These are phyloP conservation scores for Enteromius viviparus DNA, from an alignment of 2,797 vertebrate species.

Conservation along the genomic window DNA sequence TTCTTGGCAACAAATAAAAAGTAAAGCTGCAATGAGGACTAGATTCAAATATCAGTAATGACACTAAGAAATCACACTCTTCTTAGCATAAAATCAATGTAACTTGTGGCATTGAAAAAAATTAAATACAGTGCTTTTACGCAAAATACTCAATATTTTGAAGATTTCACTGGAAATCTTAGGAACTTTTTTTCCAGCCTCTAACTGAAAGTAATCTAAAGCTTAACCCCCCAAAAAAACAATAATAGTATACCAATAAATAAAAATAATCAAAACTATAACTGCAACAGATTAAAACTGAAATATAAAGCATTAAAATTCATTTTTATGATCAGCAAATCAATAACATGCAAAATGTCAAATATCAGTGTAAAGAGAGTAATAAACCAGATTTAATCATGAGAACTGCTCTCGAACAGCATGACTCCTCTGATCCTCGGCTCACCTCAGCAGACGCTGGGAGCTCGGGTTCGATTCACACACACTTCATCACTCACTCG, in stretches of 20 bases:
- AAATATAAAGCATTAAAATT: not conserved
- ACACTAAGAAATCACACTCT: too few relatives aligned
- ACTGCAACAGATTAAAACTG: not conserved
- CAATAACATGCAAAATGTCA: not conserved
- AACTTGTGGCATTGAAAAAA: not conserved
- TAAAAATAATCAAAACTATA: not conserved
- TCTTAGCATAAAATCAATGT: not conserved
- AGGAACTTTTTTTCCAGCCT: too few relatives aligned
- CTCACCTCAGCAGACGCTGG: constrained; percentile 28
- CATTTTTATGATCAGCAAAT: not conserved
- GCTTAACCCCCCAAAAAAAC: not conserved
- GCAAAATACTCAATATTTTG: not conserved
- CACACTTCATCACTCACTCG: constrained; percentile 8
- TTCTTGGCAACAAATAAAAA: not conserved
- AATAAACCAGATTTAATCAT: not conserved
- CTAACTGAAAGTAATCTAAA: not conserved
- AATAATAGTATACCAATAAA: not conserved
- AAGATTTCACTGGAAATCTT: not conserved
- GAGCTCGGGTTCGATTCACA: not conserved
- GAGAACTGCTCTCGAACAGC: too few relatives aligned
- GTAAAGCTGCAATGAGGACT: not conserved
- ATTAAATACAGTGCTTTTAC: not conserved
- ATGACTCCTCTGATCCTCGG: not conserved
- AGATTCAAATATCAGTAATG: not conserved
- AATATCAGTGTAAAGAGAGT: not conserved